phyloP scores from a whole-genome alignment of 2,888 invertebrate species.

The Tineola bisselliella region DNA sequence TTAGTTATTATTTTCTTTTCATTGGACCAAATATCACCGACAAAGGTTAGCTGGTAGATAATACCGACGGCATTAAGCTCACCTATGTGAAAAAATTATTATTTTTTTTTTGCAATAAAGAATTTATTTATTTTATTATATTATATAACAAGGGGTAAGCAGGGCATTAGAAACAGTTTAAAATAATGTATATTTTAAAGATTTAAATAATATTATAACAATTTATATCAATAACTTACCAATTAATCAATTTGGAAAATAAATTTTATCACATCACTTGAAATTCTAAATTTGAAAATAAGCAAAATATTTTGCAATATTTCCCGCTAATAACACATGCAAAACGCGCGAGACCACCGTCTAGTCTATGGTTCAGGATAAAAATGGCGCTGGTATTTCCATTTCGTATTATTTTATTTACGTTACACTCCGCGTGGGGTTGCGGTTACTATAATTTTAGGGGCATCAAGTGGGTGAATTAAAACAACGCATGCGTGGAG shows the following conservation, averaged over 20 bases:
- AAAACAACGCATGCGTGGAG: constrained; percentile 63
- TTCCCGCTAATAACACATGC: constrained; percentile 37
- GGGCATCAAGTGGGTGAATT: constrained; percentile 57
- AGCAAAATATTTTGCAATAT: neutral
- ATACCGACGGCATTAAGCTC: too few species aligned
- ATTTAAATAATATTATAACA: too few species aligned
- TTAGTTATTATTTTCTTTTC: too few species aligned
- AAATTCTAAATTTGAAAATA: neutral
- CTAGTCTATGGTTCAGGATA: constrained; percentile 38
- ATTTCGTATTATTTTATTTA: constrained; percentile 37
- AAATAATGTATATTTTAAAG: too few species aligned
- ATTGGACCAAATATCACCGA: too few species aligned
- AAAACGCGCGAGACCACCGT: constrained; percentile 30
- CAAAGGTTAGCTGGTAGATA: too few species aligned
- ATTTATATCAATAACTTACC: neutral
- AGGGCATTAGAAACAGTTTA: too few species aligned
- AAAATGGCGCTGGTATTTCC: constrained; percentile 30
- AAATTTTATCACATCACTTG: neutral
- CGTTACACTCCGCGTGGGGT: constrained; percentile 59
- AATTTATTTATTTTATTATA: too few species aligned
- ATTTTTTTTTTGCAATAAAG: too few species aligned
- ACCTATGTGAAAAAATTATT: too few species aligned
- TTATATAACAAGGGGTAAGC: too few species aligned
- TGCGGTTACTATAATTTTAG: constrained; percentile 45
- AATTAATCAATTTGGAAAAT: neutral